A percentile compares a stretch with the other conserved stretches of the same genome.
Conservation (phyloP, 2,797 vertebrate species). For the Anguilla obscura region DNA sequence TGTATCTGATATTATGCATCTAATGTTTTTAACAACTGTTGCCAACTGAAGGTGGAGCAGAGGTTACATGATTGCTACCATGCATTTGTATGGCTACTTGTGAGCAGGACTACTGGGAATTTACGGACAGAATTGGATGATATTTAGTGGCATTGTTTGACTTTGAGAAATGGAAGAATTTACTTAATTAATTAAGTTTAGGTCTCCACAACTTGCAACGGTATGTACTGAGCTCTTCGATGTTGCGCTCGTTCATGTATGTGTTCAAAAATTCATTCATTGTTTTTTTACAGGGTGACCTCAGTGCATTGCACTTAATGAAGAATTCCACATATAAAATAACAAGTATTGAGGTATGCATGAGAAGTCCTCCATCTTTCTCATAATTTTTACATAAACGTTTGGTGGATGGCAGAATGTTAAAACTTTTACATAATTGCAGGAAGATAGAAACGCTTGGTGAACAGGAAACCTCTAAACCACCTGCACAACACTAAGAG, state of each 20-base stretch:
- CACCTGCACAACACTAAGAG: not conserved
- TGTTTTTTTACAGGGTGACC: not conserved
- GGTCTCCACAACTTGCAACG: not conserved
- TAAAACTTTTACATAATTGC: not conserved
- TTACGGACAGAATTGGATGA: not conserved
- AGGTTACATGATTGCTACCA: not conserved
- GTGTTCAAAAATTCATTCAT: not conserved
- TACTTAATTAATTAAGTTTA: not conserved
- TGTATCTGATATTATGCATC: conserved; percentile 13
- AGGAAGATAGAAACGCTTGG: not conserved
- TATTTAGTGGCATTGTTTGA: not conserved
- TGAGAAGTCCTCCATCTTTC: not conserved
- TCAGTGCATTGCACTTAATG: not conserved
- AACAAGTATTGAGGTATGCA: not conserved
- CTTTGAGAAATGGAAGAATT: not conserved
- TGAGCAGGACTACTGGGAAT: not conserved
- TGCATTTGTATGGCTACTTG: not conserved
- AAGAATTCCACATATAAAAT: not conserved
- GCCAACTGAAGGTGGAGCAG: not conserved
- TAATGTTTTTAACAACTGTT: conserved; percentile 3
- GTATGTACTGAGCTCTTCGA: not conserved
- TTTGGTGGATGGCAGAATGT: not conserved
- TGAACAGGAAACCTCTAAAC: not conserved
- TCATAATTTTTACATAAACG: not conserved
- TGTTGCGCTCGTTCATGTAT: not conserved